phyloP scores from a whole-genome alignment of 35 echinoderm and acorn worm species.

The Lytechinus pictus region DNA sequence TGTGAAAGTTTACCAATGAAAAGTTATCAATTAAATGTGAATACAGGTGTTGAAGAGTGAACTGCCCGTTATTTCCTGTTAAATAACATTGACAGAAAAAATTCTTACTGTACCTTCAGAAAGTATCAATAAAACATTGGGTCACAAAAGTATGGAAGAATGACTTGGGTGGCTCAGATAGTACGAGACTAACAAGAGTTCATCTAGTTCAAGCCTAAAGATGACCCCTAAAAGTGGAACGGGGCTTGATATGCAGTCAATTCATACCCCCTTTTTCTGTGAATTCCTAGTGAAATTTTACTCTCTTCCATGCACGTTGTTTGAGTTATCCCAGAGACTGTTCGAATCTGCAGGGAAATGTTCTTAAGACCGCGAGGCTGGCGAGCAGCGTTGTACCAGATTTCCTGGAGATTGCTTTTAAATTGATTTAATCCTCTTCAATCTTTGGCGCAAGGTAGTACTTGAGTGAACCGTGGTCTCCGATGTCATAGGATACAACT shows the following conservation, averaged over 20 bases:
- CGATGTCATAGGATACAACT: constrained; percentile 97
- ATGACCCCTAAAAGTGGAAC: not conserved
- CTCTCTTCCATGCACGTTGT: not conserved
- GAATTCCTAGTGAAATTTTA: not conserved
- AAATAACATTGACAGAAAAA: too few relatives aligned
- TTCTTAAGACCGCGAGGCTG: not conserved
- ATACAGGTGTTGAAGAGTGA: too few relatives aligned
- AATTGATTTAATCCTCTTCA: constrained; percentile 69
- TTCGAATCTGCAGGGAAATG: not conserved
- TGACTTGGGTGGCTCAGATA: too few relatives aligned
- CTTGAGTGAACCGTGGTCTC: constrained; percentile 70
- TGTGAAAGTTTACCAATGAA: too few relatives aligned
- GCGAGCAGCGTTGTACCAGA: not conserved
- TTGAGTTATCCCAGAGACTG: not conserved
- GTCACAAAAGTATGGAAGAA: too few relatives aligned
- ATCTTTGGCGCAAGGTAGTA: constrained; percentile 98
- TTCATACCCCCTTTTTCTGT: not conserved
- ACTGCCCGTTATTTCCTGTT: too few relatives aligned
- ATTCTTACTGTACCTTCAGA: too few relatives aligned
- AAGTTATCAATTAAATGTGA: too few relatives aligned
- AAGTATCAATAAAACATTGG: too few relatives aligned
- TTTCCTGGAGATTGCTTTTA: not conserved
- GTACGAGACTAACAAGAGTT: too few relatives aligned
- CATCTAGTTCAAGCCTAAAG: not conserved
- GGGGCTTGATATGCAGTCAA: not conserved